Evolutionary conservation across 2,113 vertebrate species (phyloP).

Genomic region (Syngnathoides biaculeatus): DNA sequence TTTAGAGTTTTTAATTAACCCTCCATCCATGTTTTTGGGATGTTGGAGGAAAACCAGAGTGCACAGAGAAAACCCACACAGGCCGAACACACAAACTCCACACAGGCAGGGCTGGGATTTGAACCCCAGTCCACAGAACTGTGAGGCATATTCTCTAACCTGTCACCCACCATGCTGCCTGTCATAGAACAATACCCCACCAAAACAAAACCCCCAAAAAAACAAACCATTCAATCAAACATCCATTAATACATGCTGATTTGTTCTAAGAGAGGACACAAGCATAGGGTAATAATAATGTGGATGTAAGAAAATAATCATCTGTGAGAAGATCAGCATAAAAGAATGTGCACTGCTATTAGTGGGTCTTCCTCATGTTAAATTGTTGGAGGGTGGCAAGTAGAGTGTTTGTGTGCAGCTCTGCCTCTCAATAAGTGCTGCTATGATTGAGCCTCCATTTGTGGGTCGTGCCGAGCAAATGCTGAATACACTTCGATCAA

Average conservation of each 20-base stretch:
- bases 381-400: constrained; percentile 7
- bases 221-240: neutral
- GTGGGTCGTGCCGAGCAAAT: constrained; percentile 36
- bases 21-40: no score
- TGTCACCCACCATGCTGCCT: no score
- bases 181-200: no score
- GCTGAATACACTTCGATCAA: constrained; percentile 63
- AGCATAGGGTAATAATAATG: neutral
- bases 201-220: no score
- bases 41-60: no score
- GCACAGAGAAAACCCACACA: no score
- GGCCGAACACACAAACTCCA: no score
- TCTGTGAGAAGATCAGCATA: constrained; percentile 6
- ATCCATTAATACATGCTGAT: neutral
- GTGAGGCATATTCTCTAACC: no score
- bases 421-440: constrained; percentile 47
- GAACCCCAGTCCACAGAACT: no score
- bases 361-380: constrained; percentile 11
- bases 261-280: neutral
- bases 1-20: no score
- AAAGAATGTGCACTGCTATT: neutral
- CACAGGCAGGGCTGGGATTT: no score
- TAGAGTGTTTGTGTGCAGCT: constrained; percentile 5
- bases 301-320: neutral
- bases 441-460: constrained; percentile 41